Percentiles rank a stretch among this genome's conserved stretches.
phyloP scores from a whole-genome alignment of 2,888 invertebrate species.

The Apodemia zela region DNA sequence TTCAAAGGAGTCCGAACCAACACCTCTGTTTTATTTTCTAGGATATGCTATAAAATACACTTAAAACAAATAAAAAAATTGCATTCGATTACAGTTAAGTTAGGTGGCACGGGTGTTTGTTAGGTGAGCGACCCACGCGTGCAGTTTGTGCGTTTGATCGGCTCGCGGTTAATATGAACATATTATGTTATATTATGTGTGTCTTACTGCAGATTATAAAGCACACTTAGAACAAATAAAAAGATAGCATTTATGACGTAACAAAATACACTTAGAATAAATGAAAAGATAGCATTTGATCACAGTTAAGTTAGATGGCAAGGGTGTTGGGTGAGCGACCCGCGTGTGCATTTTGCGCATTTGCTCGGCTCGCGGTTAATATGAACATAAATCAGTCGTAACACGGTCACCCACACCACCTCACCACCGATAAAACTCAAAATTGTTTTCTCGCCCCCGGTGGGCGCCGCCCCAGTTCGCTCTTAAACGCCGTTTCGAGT shows the following conservation, averaged over 20 bases:
- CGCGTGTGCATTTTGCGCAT: slow-evolving; percentile 64
- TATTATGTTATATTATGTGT: too few relatives aligned
- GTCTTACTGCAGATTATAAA: too few relatives aligned
- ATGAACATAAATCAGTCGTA: slow-evolving; percentile 74
- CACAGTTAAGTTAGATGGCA: not conserved
- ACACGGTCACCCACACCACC: slow-evolving; percentile 50
- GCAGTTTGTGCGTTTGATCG: slow-evolving; percentile 62
- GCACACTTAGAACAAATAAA: slow-evolving; percentile 48
- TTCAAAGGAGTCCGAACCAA: too few relatives aligned
- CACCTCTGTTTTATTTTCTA: too few relatives aligned
- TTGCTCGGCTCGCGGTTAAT: slow-evolving; percentile 62
- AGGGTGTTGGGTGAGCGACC: slow-evolving; percentile 22
- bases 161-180: slow-evolving; percentile 64
- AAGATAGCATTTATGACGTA: slow-evolving; percentile 39
- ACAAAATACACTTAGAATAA: too few relatives aligned
- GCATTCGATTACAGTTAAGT: not conserved
- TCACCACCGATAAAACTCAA: slow-evolving; percentile 73
- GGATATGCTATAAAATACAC: too few relatives aligned
- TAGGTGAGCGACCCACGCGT: slow-evolving; percentile 40
- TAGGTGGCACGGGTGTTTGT: not conserved
- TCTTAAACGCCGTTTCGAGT: slow-evolving; percentile 79
- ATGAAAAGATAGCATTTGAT: not conserved
- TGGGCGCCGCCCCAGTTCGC: slow-evolving; percentile 76
- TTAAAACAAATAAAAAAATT: too few relatives aligned
- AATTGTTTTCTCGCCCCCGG: slow-evolving; percentile 79